Evolutionary conservation across 2,888 invertebrate genomes (phyloP), one percentile per base, ranked within the genome.

Genomic region (Cylindroiulus punctatus): DNA sequence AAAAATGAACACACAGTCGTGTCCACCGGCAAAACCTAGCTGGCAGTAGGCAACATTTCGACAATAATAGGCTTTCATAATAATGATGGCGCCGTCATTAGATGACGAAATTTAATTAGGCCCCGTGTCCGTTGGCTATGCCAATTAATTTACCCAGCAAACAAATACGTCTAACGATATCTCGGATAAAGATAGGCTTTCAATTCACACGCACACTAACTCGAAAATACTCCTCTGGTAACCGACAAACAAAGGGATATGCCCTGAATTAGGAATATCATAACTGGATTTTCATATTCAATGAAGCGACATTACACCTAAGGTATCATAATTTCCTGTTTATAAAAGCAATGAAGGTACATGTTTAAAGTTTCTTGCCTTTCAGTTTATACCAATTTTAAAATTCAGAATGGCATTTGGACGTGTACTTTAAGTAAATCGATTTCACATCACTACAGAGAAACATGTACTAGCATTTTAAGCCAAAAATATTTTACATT

Each of bases 111-210:
- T 65, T 65, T 65, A 65, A 65, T 65, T 65, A 65, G 57, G 57
- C 57, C 26, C 57, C 57, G 22, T 65, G 57, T 65, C 57, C 57
- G 22, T 65, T 65, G 57, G 57, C 57, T 65, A 65, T 65, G 22
- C 57, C 57, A 65, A 65, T 65, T 65, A 65, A 22, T 65, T 52
- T 65, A 5, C 7, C 10, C 57, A 26, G 26, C 57, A 65, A 5
- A 65, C 57, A 65, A 65, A 65, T 65, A 65, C 57, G 57, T 65
- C 57, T 65, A 52, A 65, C 57, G 57, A 65, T 65, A 65, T 65
- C 57, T 22, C 5, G 22, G 57, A 65, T 26, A 7, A 65, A 65
- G 22, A 65, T 22, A 22, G 5, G n/a, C 52, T 5, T 22, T 10
- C 22, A 65, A 65, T 65, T 65, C 57, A 65, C 57, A 65, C 22